Conservation (phyloP, 2,888 invertebrate genomes). For the Eudemis profundana region DNA sequence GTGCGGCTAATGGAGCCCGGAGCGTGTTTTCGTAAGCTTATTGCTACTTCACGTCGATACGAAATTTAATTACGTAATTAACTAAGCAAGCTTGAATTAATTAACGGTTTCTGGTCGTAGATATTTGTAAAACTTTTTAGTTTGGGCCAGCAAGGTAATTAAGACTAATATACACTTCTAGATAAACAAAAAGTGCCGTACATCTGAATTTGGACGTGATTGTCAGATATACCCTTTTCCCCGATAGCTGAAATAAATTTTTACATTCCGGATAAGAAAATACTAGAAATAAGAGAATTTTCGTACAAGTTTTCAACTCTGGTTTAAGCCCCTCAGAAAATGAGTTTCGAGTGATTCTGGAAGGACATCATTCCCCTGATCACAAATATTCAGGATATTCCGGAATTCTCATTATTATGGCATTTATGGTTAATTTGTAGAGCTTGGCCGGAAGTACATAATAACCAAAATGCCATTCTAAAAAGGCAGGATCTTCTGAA, state of each 20-base stretch:
- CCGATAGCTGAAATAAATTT: neutral
- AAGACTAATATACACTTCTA: neutral
- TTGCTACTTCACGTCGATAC: constrained; percentile 29
- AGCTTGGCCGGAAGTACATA: too few species aligned
- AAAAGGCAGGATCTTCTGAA: too few species aligned
- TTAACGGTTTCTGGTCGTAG: constrained; percentile 20
- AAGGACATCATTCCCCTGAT: too few species aligned
- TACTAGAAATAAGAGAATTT: neutral
- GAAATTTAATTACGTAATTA: constrained; percentile 39
- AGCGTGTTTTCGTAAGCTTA: constrained; percentile 42
- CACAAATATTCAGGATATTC: too few species aligned
- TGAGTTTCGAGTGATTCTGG: too few species aligned
- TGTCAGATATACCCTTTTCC: neutral
- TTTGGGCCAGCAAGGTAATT: neutral
- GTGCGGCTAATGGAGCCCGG: constrained; percentile 40
- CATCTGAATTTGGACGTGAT: neutral
- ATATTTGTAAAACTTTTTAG: constrained; percentile 44
- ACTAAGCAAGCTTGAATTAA: constrained; percentile 28
- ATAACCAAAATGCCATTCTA: too few species aligned
- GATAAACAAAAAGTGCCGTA: neutral
- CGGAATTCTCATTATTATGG: too few species aligned
- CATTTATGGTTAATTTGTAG: too few species aligned
- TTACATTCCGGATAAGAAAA: too few species aligned
- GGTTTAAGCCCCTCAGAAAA: too few species aligned
- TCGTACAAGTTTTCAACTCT: too few species aligned